Conservation (phyloP, 2,797 vertebrate genomes). For the Bradypodion ventrale region DNA sequence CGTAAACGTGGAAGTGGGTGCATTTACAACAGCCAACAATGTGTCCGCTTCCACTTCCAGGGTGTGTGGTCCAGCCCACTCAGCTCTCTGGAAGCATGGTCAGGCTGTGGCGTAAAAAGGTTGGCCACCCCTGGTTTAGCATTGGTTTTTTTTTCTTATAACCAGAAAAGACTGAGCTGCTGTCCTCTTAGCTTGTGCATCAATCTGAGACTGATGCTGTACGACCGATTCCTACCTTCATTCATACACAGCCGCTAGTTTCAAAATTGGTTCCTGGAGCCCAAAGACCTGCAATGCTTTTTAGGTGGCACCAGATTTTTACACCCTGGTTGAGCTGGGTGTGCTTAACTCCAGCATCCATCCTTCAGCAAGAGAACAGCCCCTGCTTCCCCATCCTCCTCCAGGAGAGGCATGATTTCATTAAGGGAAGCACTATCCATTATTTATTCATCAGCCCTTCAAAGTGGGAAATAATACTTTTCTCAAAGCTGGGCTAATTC, state of each 20-base stretch:
- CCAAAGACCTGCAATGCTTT: neutral
- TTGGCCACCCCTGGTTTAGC: no score
- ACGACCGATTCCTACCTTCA: neutral
- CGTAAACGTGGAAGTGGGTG: no score
- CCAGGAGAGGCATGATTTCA: slow-evolving; percentile 11
- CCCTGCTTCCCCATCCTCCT: neutral
- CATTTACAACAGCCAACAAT: no score
- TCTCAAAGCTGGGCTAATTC: neutral
- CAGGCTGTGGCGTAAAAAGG: no score
- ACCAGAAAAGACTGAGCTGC: neutral
- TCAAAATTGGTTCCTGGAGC: neutral
- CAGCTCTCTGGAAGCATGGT: no score
- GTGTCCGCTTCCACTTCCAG: no score
- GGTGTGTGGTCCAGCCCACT: no score
- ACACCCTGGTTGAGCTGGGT: neutral
- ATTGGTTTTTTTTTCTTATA: neutral
- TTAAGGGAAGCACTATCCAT: slow-evolving; percentile 18
- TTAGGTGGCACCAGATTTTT: neutral
- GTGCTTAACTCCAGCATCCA: neutral
- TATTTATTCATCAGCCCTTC: slow-evolving; percentile 19
- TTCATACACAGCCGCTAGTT: neutral
- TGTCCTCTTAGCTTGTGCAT: neutral
- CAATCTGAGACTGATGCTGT: neutral
- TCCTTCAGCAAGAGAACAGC: slow-evolving; percentile 2
- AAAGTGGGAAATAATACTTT: neutral